Evolutionary conservation across 2,888 invertebrate genomes (phyloP).

Genomic region (Drosophila koepferae): DNA sequence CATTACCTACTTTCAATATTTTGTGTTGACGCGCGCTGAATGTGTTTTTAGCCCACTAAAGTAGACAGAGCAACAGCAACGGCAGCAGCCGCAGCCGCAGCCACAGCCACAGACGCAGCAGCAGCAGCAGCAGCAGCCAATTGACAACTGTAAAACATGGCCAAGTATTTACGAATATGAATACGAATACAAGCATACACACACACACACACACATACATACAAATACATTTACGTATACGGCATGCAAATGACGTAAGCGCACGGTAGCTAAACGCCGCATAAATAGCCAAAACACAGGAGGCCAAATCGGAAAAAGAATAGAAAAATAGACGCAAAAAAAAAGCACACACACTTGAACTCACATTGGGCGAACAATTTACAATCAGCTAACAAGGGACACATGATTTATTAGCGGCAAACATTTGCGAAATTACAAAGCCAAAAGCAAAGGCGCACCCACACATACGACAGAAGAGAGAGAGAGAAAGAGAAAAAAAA

Average conservation of each 20-base stretch:
- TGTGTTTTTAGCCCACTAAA: slow-evolving; percentile 25
- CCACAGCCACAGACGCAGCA: slow-evolving; percentile 20
- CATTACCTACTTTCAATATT: slow-evolving; percentile 72
- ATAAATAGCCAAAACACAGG: slow-evolving; percentile 45
- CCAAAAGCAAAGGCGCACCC: slow-evolving; percentile 42
- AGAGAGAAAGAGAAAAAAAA: slow-evolving; percentile 4
- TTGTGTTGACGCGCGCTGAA: slow-evolving; percentile 57
- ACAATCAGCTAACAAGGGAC: slow-evolving; percentile 47
- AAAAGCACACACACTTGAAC: slow-evolving; percentile 26
- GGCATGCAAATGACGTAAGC: slow-evolving; percentile 71
- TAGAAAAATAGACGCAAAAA: neutral
- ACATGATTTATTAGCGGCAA: slow-evolving; percentile 67
- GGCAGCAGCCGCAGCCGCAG: slow-evolving; percentile 38
- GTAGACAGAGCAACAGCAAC: slow-evolving; percentile 23
- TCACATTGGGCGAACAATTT: slow-evolving; percentile 42
- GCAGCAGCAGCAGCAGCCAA: slow-evolving; percentile 46
- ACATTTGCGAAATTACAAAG: slow-evolving; percentile 72
- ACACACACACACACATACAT: slow-evolving; percentile 6
- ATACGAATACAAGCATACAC: slow-evolving; percentile 21
- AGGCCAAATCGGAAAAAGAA: slow-evolving; percentile 26
- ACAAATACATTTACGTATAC: slow-evolving; percentile 13
- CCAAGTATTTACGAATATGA: slow-evolving; percentile 58
- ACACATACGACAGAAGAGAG: slow-evolving; percentile 22
- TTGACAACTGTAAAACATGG: slow-evolving; percentile 77
- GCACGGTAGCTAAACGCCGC: slow-evolving; percentile 53